A percentile compares a stretch with the other conserved stretches of the same genome.
Evolutionary conservation across 1,140 invertebrate genomes (phyloP).

Genomic region (Parasteatoda tepidariorum): DNA sequence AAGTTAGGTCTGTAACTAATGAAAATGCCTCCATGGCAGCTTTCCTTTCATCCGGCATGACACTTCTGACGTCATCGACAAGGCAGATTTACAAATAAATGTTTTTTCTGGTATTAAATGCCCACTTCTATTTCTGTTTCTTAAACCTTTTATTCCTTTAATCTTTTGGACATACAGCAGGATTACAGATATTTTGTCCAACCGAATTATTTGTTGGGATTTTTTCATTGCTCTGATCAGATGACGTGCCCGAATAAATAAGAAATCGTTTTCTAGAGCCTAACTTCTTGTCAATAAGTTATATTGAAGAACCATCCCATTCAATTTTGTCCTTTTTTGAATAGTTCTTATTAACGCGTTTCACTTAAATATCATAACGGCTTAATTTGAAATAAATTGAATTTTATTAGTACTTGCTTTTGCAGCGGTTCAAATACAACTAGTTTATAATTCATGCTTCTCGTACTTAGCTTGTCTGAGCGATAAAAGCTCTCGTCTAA

Average conservation of each 20-base stretch:
- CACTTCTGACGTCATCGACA: slow-evolving; percentile 1
- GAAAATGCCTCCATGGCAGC: slow-evolving; percentile 32
- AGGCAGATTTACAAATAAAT: background rate
- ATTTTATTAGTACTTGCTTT: background rate
- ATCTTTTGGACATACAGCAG: background rate
- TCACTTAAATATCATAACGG: background rate
- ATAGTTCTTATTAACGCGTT: background rate
- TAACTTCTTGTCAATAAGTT: background rate
- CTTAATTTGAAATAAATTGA: background rate
- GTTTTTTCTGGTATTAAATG: slow-evolving; percentile 12
- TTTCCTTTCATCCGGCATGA: background rate
- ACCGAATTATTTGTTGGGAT: background rate
- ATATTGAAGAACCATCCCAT: background rate
- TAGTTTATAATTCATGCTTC: background rate
- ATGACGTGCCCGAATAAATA: background rate
- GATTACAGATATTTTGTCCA: background rate
- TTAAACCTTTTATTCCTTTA: background rate
- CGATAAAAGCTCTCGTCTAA: background rate
- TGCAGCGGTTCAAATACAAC: background rate
- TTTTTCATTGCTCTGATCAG: background rate
- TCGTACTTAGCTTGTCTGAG: background rate
- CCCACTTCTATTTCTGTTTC: background rate
- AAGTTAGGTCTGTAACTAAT: slow-evolving; percentile 21
- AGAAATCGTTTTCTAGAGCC: background rate
- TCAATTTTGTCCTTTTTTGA: background rate